Base-by-base conservation (phyloP, 2,888 invertebrate species). In the Eugnorisma glareosa region DNA sequence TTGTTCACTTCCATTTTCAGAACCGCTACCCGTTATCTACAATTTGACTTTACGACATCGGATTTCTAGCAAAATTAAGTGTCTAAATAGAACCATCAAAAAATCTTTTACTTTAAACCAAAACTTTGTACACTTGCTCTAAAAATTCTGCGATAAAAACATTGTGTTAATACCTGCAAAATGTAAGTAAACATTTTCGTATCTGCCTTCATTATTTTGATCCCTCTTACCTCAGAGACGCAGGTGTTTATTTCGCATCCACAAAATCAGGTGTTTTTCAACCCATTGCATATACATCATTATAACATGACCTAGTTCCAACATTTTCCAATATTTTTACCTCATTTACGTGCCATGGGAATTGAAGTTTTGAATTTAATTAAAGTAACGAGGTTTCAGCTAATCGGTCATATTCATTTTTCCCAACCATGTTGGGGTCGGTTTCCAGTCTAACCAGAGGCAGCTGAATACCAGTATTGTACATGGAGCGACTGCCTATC, bases 241-340 rank as follows among this genome's bases (percentile, higher is more conserved):
- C 84, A 73, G 80, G 72, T 84, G 71, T 84, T 69, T 75, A 75
- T 77, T 73, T 72, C 64, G 35, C 70, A 57, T 73, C 45, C 77
- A 72, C 43, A 77, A 86, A 83, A 83, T 84, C 84, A 61, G 68
- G 72, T 75, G 57, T 71, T 73, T 75, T 80, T 73, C 37, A 73
- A 61, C 57, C 67, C 57, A 73, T 61, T 86, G 59, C 76, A 43
- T 73, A 54, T 76, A 87, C 75, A 79, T 87, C 68, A 80, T 85
- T 83, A 75, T 59, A 63, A 37, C 37, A 51, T 72, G 88, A 77
- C 86, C 88, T 83, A 83, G 64, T 83, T 88, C 69, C 54, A 48
- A 64, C 40, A 71, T 77, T 66, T 66, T 76, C 64, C 78, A 66
- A 88, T 75, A 77, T 80, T 75, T 79, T 70, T 73, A 54, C 54